Conservation (phyloP, 2,888 invertebrate species). For the Meloe dianella region DNA sequence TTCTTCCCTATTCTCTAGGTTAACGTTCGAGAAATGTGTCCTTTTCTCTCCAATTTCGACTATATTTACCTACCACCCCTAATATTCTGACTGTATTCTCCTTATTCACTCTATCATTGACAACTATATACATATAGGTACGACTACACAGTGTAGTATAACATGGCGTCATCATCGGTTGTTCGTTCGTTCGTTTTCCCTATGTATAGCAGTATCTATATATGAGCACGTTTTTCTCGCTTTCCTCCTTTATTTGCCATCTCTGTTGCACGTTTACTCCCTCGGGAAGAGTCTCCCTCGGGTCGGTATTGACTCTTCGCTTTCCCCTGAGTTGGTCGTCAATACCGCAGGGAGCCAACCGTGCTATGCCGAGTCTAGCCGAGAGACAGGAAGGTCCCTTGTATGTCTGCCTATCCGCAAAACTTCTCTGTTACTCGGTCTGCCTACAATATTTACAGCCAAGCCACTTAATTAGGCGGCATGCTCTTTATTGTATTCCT, state of each 20-base stretch:
- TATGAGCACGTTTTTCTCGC: conserved; percentile 31
- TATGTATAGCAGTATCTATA: background rate
- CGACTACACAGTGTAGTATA: background rate
- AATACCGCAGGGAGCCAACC: conserved; percentile 63
- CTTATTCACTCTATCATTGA: conserved; percentile 2
- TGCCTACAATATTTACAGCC: conserved; percentile 49
- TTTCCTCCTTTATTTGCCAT: conserved; percentile 16
- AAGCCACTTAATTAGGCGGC: conserved; percentile 43
- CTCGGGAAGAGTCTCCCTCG: conserved; percentile 59
- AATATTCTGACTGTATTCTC: background rate
- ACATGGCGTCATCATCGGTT: conserved; percentile 11
- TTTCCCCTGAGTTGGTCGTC: conserved; percentile 63
- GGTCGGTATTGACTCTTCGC: conserved; percentile 65
- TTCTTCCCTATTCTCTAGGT: background rate
- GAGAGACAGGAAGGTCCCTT: conserved; percentile 37
- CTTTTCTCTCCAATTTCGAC: background rate
- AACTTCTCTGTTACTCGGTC: conserved; percentile 53
- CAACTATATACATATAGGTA: background rate
- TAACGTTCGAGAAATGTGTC: background rate
- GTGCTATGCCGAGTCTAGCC: conserved; percentile 53
- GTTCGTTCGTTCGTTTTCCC: conserved; percentile 4
- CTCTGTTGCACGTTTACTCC: conserved; percentile 33
- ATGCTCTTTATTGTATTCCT: conserved; percentile 37
- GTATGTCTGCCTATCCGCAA: conserved; percentile 53
- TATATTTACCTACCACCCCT: background rate